These are phyloP conservation scores for Temnothorax curvispinosus DNA, from an alignment of 1,140 invertebrate species.

Conservation along the genomic window DNA sequence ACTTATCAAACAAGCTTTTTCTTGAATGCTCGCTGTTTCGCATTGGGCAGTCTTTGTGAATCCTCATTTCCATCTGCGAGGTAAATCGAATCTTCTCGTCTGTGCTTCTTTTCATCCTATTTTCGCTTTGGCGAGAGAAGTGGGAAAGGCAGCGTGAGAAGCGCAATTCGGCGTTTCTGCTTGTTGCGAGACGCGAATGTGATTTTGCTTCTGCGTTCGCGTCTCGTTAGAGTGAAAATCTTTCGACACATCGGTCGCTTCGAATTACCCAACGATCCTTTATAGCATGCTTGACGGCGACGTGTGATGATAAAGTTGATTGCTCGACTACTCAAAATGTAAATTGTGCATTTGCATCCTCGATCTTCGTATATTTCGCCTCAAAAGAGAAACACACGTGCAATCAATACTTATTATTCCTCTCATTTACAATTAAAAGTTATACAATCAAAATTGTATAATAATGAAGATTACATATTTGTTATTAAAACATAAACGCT, in stretches of 20 bases:
- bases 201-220: slow-evolving; percentile 33
- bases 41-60: slow-evolving; percentile 35
- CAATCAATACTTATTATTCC: background rate
- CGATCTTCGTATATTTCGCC: background rate
- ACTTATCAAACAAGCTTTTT: slow-evolving; percentile 11
- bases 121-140: slow-evolving; percentile 32
- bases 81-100: slow-evolving; percentile 39
- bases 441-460: background rate
- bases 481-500: background rate
- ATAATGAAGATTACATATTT: background rate
- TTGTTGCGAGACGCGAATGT: slow-evolving; percentile 49
- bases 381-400: background rate
- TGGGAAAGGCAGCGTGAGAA: slow-evolving; percentile 37
- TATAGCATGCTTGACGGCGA: slow-evolving; percentile 23
- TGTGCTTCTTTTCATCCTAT: slow-evolving; percentile 25
- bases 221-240: slow-evolving; percentile 51
- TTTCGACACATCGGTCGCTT: slow-evolving; percentile 46
- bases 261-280: slow-evolving; percentile 41
- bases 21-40: slow-evolving; percentile 6
- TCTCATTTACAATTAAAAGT: background rate
- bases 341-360: slow-evolving; percentile 34
- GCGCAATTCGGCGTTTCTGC: slow-evolving; percentile 40
- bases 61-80: slow-evolving; percentile 34
- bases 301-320: slow-evolving; percentile 51
- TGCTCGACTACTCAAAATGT: slow-evolving; percentile 32